Evolutionary conservation across 2,113 vertebrate genomes (phyloP).

Genomic region (Callionymus lyra): DNA sequence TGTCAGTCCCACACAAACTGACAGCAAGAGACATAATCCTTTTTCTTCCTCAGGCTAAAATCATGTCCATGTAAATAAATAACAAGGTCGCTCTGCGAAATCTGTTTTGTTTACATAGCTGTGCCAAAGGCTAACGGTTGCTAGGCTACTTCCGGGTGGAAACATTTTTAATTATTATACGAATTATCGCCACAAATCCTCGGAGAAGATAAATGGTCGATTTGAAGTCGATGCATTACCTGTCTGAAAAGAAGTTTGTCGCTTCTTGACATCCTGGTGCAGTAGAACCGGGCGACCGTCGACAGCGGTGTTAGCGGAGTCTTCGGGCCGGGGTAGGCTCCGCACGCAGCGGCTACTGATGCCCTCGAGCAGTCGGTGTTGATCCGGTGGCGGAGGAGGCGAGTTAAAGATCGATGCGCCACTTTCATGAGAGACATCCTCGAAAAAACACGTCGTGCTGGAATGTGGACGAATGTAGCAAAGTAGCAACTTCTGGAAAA

Average conservation of each 20-base stretch:
- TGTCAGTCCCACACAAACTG: too few relatives aligned
- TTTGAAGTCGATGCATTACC: constrained; percentile 13
- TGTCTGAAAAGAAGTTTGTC: constrained; percentile 59
- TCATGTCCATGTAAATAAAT: too few relatives aligned
- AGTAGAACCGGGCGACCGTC: constrained; percentile 13
- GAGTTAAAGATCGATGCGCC: constrained; percentile 8
- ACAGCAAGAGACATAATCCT: too few relatives aligned
- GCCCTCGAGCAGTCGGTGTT: constrained; percentile 16
- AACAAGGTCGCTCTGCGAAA: too few relatives aligned
- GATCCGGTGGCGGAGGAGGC: constrained; percentile 6
- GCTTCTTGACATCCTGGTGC: constrained; percentile 30
- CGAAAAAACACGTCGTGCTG: constrained; percentile 32
- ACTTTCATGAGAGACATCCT: constrained; percentile 14
- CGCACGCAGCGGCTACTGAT: constrained; percentile 1
- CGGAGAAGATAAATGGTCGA: background rate
- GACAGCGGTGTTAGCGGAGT: background rate
- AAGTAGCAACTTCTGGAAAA: too few relatives aligned
- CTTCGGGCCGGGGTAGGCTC: background rate
- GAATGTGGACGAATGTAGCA: too few relatives aligned
- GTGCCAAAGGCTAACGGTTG: background rate
- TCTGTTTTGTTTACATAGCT: background rate
- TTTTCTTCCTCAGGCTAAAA: too few relatives aligned
- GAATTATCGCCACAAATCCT: too few relatives aligned
- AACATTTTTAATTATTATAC: background rate
- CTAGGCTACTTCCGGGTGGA: background rate